Base-by-base conservation (phyloP, 2,113 vertebrate genomes). In the Lagopus muta region DNA sequence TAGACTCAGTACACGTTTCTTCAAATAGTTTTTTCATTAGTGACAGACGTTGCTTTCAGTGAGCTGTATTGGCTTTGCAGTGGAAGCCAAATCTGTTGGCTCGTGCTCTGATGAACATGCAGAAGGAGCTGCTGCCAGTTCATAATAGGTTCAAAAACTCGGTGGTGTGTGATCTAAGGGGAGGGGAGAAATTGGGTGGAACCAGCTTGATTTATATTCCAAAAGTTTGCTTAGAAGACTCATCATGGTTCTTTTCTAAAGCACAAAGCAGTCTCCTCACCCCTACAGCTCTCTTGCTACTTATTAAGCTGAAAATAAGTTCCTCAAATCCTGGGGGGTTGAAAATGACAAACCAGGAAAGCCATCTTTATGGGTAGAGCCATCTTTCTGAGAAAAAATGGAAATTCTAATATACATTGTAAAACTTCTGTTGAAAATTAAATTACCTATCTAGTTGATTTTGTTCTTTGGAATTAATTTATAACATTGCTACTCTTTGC, bases 391-490 rank as follows among this genome's bases (percentile, higher is more conserved):
- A 72, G 52, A 54, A 86, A 75, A 75, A 15, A 20, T 66, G 27
- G 2, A 90, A 58, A 40, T 75, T 95, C 55, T 88, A 81, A 74
- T 75, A 43, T 40, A 54, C 2, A 12, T 5, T 52, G 18, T 65
- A 66, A 71, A 78, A 24, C 25, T 67, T 74, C 20, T 48, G 25
- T 55, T 83, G 54, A 70, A 89, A 91, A 94, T 82, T 69, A 70
- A 81, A 74, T 88, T 67, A 54, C 32, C 28, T 77, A 34, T 71
- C 54, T 71, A 71, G 11, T 62, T 58, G 42, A 20, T 30, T 55
- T 62, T 65, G 25, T 82, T 84, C 30, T 80, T 94, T 92, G 76
- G n/a, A 76, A 75, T 75, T 38, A 40, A 81, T 86, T 88, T 74
- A 73, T 58, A 81, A 19, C 17, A 13, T 86, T 89, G 48, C 42